Evolutionary conservation across 2,113 vertebrate genomes (phyloP).

Genomic region (Candoia aspera): DNA sequence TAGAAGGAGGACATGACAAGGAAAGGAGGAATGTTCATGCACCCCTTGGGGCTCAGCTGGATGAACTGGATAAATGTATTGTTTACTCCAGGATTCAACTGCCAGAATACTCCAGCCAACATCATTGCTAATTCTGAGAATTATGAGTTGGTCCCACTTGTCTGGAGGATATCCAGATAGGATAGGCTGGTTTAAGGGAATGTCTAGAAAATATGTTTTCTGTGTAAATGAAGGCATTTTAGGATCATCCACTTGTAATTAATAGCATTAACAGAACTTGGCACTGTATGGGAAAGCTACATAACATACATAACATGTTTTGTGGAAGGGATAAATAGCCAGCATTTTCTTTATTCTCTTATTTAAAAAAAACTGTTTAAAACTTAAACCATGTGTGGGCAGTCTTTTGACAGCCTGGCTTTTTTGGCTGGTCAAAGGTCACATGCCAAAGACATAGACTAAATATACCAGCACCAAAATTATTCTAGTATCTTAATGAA

Average conservation of each 20-base stretch:
- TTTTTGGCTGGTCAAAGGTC: conserved; percentile 65
- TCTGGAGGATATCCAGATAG: neutral
- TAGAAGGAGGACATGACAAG: neutral
- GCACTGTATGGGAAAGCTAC: conserved; percentile 54
- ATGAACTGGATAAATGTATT: neutral
- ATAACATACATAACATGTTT: conserved; percentile 18
- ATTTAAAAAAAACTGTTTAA: conserved; percentile 13
- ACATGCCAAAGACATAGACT: conserved; percentile 63
- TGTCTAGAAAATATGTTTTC: neutral
- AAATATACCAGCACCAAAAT: conserved; percentile 62
- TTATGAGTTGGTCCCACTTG: neutral
- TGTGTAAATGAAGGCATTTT: conserved; percentile 44
- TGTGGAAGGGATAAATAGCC: conserved; percentile 32
- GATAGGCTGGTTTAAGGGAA: neutral
- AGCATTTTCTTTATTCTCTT: conserved; percentile 37
- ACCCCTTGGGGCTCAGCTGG: neutral
- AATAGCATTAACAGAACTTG: conserved; percentile 68
- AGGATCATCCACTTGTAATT: neutral
- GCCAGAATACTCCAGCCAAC: neutral
- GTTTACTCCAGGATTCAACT: neutral
- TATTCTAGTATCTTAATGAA: conserved; percentile 57
- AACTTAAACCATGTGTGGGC: conserved; percentile 37
- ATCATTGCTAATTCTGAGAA: neutral
- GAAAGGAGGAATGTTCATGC: neutral
- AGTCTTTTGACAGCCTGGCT: conserved; percentile 60